Conservation (phyloP, 2,888 invertebrate genomes). For the Palloptera scutellata region DNA sequence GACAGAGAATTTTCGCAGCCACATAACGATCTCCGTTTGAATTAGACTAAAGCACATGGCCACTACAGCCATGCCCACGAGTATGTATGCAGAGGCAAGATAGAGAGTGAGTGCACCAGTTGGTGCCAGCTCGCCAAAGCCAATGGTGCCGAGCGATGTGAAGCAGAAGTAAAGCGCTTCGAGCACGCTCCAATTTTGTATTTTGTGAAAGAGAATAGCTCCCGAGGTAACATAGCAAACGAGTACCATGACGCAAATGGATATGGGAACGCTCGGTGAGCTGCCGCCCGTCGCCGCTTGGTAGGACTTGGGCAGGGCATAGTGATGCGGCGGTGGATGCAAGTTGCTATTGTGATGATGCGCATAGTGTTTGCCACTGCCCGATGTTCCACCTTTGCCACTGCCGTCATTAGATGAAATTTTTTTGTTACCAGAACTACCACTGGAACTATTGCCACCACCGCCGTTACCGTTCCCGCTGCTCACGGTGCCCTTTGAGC, state of each 20-base stretch:
- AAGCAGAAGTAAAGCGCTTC: conserved; percentile 87
- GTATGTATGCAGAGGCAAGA: conserved; percentile 81
- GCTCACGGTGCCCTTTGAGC: conserved; percentile 50
- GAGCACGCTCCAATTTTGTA: conserved; percentile 90
- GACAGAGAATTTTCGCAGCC: conserved; percentile 64
- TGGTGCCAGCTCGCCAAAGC: conserved; percentile 82
- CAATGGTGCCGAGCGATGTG: conserved; percentile 81
- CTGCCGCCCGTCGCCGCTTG: conserved; percentile 44
- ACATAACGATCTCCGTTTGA: conserved; percentile 75
- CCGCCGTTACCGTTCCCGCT: conserved; percentile 39
- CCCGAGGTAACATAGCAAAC: conserved; percentile 88
- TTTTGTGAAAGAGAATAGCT: conserved; percentile 85
- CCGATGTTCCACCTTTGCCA: conserved; percentile 32
- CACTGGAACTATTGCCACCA: conserved; percentile 35
- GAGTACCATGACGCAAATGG: conserved; percentile 85
- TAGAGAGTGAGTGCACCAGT: conserved; percentile 75
- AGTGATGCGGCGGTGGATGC: conserved; percentile 42
- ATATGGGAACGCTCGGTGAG: conserved; percentile 79
- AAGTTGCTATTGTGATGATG: conserved; percentile 39
- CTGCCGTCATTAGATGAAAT: conserved; percentile 51
- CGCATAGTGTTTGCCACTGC: conserved; percentile 38
- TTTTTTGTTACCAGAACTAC: conserved; percentile 32
- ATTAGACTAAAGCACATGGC: conserved; percentile 89
- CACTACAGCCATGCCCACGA: conserved; percentile 84
- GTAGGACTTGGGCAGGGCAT: conserved; percentile 37